Evolutionary conservation across 2,113 vertebrate genomes (phyloP).

Genomic region (Rhinoderma darwinii): DNA sequence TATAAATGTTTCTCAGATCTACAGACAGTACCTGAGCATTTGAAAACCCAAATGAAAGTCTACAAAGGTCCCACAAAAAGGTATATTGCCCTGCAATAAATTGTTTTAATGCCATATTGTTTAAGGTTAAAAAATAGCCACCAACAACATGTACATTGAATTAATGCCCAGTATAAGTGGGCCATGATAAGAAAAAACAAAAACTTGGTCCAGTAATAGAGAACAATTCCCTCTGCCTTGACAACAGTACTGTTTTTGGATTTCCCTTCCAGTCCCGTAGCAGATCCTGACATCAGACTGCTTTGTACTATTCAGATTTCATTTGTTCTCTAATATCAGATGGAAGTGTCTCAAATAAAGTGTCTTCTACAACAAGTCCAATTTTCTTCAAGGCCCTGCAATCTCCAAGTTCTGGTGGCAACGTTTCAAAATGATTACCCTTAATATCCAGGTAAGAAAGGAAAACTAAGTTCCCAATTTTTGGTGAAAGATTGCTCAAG

Average conservation of each 20-base stretch:
- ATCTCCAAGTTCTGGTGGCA: constrained; percentile 88
- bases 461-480: constrained; percentile 87
- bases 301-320: constrained; percentile 83
- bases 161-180: constrained; percentile 26
- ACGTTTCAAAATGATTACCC: constrained; percentile 93
- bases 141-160: constrained; percentile 16
- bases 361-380: constrained; percentile 88
- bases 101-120: constrained; percentile 31
- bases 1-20: constrained; percentile 26
- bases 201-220: neutral
- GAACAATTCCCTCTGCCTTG: neutral
- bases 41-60: constrained; percentile 5
- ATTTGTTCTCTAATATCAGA: constrained; percentile 94
- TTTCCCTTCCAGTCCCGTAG: neutral
- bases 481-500: constrained; percentile 90
- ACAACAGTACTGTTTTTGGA: neutral
- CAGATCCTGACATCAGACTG: neutral
- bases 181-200: neutral
- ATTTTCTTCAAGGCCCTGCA: constrained; percentile 87
- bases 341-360: constrained; percentile 94
- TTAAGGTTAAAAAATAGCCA: neutral
- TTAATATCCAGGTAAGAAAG: constrained; percentile 91
- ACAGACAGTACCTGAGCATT: constrained; percentile 38
- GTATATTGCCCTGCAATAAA: constrained; percentile 45
- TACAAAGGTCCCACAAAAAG: constrained; percentile 8